A percentile compares a stretch with the other conserved stretches of the same genome.
Evolutionary conservation across 2,888 invertebrate genomes (phyloP).

Genomic region (Diarsia brunnea): DNA sequence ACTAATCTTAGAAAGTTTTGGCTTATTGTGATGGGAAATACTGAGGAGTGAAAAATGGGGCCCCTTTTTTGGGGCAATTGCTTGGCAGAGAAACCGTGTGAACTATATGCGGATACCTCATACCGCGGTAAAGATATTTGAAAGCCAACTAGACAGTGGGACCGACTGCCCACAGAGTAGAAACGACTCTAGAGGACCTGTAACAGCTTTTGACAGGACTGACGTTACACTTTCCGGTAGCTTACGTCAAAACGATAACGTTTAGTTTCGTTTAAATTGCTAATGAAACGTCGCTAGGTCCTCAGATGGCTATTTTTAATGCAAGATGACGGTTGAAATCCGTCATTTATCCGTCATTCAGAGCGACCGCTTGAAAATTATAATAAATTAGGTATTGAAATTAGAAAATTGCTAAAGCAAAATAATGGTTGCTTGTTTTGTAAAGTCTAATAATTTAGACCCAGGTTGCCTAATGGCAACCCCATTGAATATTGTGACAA

Average conservation of each 20-base stretch:
- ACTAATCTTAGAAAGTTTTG: constrained; percentile 51
- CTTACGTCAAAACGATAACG: background rate
- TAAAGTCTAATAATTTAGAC: constrained; percentile 1
- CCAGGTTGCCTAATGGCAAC: too few species aligned
- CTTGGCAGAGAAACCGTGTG: constrained; percentile 12
- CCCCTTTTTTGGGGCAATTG: constrained; percentile 5
- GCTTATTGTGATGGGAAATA: constrained; percentile 55
- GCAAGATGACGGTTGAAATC: constrained; percentile 3
- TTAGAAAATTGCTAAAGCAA: constrained; percentile 10
- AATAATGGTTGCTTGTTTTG: constrained; percentile 15
- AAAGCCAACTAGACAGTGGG: background rate
- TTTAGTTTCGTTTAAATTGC: background rate
- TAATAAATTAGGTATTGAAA: background rate
- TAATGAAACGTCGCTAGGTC: background rate
- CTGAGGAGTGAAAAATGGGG: constrained; percentile 22
- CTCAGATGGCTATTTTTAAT: background rate
- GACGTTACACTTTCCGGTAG: background rate
- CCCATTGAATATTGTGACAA: constrained; percentile 15
- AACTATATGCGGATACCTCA: background rate
- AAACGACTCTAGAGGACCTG: background rate
- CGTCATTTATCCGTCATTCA: background rate
- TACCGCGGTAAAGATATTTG: background rate
- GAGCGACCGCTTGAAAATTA: background rate
- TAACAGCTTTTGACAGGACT: background rate
- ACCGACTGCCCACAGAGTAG: background rate